These are phyloP conservation scores for Catostomus latipinnis DNA, from an alignment of 2,797 vertebrate species.

Conservation along the genomic window DNA sequence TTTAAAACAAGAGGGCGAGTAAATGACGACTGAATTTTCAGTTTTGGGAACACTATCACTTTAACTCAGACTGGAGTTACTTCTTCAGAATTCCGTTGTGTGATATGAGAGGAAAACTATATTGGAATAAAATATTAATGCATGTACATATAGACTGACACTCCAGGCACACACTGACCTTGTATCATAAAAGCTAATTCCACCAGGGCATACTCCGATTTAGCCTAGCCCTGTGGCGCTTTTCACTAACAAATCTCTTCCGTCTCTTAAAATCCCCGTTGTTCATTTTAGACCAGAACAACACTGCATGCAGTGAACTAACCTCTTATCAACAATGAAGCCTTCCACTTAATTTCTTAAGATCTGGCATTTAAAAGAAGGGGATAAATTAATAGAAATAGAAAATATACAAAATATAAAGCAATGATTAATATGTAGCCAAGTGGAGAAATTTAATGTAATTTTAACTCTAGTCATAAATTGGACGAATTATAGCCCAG, in stretches of 20 bases:
- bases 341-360: slow-evolving; percentile 16
- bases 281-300: slow-evolving; percentile 24
- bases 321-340: slow-evolving; percentile 24
- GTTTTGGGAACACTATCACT: no score
- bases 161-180: slow-evolving; percentile 40
- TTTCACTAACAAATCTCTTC: slow-evolving; percentile 38
- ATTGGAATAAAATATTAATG: slow-evolving; percentile 21
- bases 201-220: slow-evolving; percentile 20
- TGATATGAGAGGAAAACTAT: no score
- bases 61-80: no score
- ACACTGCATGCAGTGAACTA: slow-evolving; percentile 24
- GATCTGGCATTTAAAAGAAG: no score
- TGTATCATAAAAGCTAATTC: slow-evolving; percentile 43
- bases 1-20: no score
- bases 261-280: slow-evolving; percentile 22
- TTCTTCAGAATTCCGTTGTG: no score
- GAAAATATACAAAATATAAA: background rate
- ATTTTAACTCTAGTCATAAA: no score
- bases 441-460: no score
- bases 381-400: background rate
- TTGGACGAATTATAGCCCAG: no score
- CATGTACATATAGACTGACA: slow-evolving; percentile 18
- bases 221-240: slow-evolving; percentile 38
- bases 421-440: background rate
- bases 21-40: no score